Evolutionary conservation across 2,113 vertebrate genomes (phyloP).

Genomic region (Pantherophis guttatus): DNA sequence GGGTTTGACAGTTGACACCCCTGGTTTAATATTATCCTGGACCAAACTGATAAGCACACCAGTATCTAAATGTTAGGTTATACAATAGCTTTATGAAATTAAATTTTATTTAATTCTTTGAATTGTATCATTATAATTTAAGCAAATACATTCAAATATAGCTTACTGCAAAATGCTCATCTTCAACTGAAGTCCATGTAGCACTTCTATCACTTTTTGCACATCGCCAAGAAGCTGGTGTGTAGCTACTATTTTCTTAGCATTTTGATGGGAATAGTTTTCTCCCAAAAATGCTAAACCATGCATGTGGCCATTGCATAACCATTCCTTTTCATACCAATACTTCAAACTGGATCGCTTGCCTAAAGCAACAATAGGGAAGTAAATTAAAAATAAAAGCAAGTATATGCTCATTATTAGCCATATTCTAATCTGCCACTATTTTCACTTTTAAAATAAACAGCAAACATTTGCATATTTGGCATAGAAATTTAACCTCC

Average conservation of each 20-base stretch:
- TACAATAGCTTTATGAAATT: not conserved
- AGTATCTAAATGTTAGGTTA: not conserved
- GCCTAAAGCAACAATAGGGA: slow-evolving; percentile 70
- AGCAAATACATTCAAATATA: not conserved
- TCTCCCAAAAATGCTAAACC: slow-evolving; percentile 90
- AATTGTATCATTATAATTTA: not conserved
- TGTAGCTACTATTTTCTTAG: slow-evolving; percentile 89
- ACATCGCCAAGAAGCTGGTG: slow-evolving; percentile 89
- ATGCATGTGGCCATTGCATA: slow-evolving; percentile 90
- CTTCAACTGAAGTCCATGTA: slow-evolving; percentile 91
- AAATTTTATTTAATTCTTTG: not conserved
- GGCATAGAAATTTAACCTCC: not conserved
- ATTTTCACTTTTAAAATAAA: not conserved
- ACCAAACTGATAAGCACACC: not conserved
- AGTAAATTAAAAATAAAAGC: slow-evolving; percentile 45
- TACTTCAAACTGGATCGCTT: slow-evolving; percentile 86
- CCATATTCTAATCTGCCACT: not conserved
- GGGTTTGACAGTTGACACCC: too few species aligned
- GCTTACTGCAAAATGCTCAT: slow-evolving; percentile 91
- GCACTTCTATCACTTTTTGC: slow-evolving; percentile 83
- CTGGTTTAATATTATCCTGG: not conserved
- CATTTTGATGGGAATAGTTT: slow-evolving; percentile 91
- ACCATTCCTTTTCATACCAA: slow-evolving; percentile 89
- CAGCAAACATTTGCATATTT: not conserved
- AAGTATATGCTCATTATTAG: not conserved